Conservation (phyloP, 2,888 invertebrate genomes). For the Gonocerus acuteangulatus region DNA sequence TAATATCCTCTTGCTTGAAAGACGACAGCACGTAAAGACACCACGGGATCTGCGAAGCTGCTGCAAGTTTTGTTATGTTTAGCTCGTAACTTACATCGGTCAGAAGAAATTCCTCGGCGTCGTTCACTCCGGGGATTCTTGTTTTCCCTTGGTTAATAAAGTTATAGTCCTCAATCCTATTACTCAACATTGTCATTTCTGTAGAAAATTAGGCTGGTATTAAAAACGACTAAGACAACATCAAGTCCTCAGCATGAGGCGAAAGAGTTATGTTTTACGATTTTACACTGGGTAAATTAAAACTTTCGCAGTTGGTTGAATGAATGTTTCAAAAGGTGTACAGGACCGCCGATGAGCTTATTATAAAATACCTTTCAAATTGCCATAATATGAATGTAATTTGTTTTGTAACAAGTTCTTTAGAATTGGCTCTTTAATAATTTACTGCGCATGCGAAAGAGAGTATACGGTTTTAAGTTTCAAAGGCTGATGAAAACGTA, state of each 20-base stretch:
- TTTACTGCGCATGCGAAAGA: too few relatives aligned
- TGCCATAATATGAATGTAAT: too few relatives aligned
- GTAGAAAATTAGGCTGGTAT: constrained; percentile 31
- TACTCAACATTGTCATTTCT: constrained; percentile 40
- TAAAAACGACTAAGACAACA: constrained; percentile 29
- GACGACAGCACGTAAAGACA: not conserved
- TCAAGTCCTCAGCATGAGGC: not conserved
- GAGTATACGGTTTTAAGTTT: too few relatives aligned
- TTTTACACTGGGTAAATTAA: not conserved
- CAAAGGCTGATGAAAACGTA: too few relatives aligned
- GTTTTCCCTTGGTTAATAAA: constrained; percentile 92
- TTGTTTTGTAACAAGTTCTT: too few relatives aligned
- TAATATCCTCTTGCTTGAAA: not conserved
- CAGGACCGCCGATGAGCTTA: too few relatives aligned
- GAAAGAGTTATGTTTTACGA: not conserved
- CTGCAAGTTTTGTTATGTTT: too few relatives aligned
- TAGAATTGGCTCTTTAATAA: too few relatives aligned
- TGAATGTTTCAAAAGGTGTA: too few relatives aligned
- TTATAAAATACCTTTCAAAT: too few relatives aligned
- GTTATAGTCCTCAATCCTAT: constrained; percentile 57
- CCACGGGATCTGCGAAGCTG: not conserved
- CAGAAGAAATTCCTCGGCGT: constrained; percentile 76
- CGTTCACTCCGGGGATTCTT: constrained; percentile 90
- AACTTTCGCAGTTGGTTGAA: too few relatives aligned
- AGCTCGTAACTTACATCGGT: constrained; percentile 74